Percentiles rank a stretch among this genome's conserved stretches.
Conservation (phyloP, 2,113 vertebrate species). For the Prietella phreatophila region DNA sequence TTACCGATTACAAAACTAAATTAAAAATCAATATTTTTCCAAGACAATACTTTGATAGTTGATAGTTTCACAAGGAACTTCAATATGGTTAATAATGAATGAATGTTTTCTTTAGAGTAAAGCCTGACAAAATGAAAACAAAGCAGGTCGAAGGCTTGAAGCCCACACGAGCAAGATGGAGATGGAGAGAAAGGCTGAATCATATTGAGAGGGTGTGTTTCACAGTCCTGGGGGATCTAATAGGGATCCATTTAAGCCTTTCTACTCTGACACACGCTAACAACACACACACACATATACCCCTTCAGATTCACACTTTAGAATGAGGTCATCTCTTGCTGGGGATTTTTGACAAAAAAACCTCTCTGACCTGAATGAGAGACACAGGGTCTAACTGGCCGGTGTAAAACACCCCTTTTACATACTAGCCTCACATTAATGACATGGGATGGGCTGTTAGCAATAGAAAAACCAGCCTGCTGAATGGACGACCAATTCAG, state of each 20-base stretch:
- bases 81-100: constrained; percentile 23
- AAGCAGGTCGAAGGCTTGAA: constrained; percentile 28
- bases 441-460: constrained; percentile 47
- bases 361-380: constrained; percentile 34
- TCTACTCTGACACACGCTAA: constrained; percentile 26
- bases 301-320: constrained; percentile 32
- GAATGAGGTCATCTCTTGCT: constrained; percentile 50
- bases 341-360: constrained; percentile 36
- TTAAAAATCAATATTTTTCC: neutral
- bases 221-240: constrained; percentile 44
- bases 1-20: neutral
- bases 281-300: constrained; percentile 17
- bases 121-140: constrained; percentile 1
- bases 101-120: constrained; percentile 7
- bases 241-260: constrained; percentile 43
- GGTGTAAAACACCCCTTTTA: constrained; percentile 46
- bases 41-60: neutral
- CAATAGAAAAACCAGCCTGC: constrained; percentile 40
- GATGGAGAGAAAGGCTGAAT: constrained; percentile 40
- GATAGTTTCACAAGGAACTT: neutral
- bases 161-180: constrained; percentile 29
- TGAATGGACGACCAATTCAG: constrained; percentile 40
- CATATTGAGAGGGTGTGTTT: constrained; percentile 47
- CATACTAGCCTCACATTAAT: constrained; percentile 49
- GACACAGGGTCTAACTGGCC: constrained; percentile 30